Conservation (phyloP, 2,888 invertebrate species). For the Cephus pygmeus region DNA sequence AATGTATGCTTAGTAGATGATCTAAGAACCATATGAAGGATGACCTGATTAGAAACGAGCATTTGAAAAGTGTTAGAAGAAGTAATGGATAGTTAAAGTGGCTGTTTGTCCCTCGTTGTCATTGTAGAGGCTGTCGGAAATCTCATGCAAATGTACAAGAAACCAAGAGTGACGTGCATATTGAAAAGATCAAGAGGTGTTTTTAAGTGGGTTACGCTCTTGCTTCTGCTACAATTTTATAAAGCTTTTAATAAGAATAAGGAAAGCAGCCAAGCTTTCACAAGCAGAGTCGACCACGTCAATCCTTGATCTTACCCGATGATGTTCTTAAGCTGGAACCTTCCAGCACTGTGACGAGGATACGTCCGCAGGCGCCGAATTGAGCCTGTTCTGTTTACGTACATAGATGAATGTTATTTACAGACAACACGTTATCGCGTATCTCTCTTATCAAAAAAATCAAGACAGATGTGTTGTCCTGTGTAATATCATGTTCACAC, state of each 20-base stretch:
- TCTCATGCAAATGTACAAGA: not conserved
- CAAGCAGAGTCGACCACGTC: conserved; percentile 6
- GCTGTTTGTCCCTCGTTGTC: not conserved
- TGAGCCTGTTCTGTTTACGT: conserved; percentile 67
- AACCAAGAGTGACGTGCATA: not conserved
- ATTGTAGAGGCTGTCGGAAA: not conserved
- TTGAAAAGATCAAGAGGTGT: not conserved
- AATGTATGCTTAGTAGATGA: not conserved
- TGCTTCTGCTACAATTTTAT: not conserved
- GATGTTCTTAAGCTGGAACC: conserved; percentile 57
- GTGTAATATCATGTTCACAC: not conserved
- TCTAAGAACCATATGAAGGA: not conserved
- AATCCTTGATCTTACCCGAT: conserved; percentile 53
- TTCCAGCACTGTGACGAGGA: conserved; percentile 67
- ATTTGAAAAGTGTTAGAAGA: not conserved
- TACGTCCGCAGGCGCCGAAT: conserved; percentile 71
- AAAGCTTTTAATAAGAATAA: conserved; percentile 10
- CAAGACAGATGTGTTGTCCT: not conserved
- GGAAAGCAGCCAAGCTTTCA: conserved; percentile 14
- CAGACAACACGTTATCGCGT: not conserved
- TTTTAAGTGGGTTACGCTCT: not conserved
- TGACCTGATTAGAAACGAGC: not conserved
- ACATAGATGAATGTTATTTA: not conserved
- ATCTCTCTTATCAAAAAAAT: not conserved
- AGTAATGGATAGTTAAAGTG: not conserved